A percentile compares a stretch with the other conserved stretches of the same genome.
Evolutionary conservation across 2,888 invertebrate genomes (phyloP).

Genomic region (Lobophora halterata): DNA sequence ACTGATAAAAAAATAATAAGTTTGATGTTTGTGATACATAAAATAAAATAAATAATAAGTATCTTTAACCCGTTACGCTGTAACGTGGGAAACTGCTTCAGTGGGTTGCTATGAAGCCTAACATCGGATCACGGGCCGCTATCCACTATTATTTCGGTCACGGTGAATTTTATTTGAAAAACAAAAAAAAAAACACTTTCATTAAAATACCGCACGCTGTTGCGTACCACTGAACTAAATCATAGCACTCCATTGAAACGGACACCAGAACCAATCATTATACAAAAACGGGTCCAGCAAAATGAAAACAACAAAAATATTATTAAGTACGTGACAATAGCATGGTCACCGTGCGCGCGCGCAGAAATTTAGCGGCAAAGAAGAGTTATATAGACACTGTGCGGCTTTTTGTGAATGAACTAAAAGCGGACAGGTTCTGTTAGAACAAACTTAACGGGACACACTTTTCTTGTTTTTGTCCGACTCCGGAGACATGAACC

Average conservation of each 20-base stretch:
- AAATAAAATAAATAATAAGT: too few relatives aligned
- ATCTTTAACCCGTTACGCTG: too few relatives aligned
- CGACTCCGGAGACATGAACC: slow-evolving; percentile 13
- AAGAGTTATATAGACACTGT: slow-evolving; percentile 50
- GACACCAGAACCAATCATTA: slow-evolving; percentile 34
- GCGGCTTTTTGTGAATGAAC: slow-evolving; percentile 72
- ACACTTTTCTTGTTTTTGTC: slow-evolving; percentile 28
- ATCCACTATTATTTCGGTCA: slow-evolving; percentile 19
- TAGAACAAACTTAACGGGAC: slow-evolving; percentile 74
- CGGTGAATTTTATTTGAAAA: slow-evolving; percentile 22
- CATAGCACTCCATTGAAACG: slow-evolving; percentile 30
- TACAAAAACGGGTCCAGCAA: slow-evolving; percentile 41
- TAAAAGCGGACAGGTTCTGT: slow-evolving; percentile 60
- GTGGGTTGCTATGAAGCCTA: slow-evolving; percentile 13
- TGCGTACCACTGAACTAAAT: slow-evolving; percentile 34
- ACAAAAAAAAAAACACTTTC: slow-evolving; percentile 32
- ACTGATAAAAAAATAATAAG: too few relatives aligned
- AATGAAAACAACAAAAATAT: slow-evolving; percentile 41
- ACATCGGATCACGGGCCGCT: slow-evolving; percentile 19
- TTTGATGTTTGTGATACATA: too few relatives aligned
- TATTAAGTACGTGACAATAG: slow-evolving; percentile 53
- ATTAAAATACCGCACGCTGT: slow-evolving; percentile 29
- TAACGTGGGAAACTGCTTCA: slow-evolving; percentile 9
- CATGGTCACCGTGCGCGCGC: slow-evolving; percentile 65
- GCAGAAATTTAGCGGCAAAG: slow-evolving; percentile 50